Base-by-base conservation (phyloP, 92 coral and sea anemone genomes). In the Zoanthus gigantus region DNA sequence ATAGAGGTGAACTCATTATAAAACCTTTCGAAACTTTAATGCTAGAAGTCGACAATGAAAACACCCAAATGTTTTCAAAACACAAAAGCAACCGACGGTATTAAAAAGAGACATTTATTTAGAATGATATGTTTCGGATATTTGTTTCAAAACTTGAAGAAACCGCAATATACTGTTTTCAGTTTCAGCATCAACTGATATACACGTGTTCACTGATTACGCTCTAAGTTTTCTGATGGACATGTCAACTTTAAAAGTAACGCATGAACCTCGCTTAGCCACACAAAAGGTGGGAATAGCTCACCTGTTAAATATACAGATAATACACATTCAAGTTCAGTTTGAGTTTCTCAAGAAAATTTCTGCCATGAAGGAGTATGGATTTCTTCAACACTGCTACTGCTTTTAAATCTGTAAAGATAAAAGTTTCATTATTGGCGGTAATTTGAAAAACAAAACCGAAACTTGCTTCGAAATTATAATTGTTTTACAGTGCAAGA, bases 271-370 rank as follows among this genome's bases (percentile, higher is more conserved):
- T 63, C 66, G 61, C 13, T 54, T 67, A 37, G 47, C 0, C 28
- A 81, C 15, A 81, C 75, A 81, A 81, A 65, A 66, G 85, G 63
- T 81, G 85, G 85, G 85, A 81, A 81, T 1, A 6, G 48, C 85
- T 81, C 85, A 81, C 85, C 85, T 81, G 85, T 81, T 50, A 16
- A 18, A 81, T 8, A 50, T 18, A 81, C 74, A 65, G 74, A 50
- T 50, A 50, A 50, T 47, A 45, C 56, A 81, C 75, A 81, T 47
- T 45, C 29, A 44, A 45, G 74, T 81, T 65, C 52, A 61, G 63
- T 61, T 63, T 42, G 61, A 44, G 37, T 53, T 81, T 79, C 85
- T 75, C 85, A 81, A 81, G 75, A 75, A 81, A 81, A 81, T 46
- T 7, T 34, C 54, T 52, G 67, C 74, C 61, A 66, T 18, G 54